Evolutionary conservation across 2,797 vertebrate species (phyloP).

Genomic region (Mormyrops attenuatus): DNA sequence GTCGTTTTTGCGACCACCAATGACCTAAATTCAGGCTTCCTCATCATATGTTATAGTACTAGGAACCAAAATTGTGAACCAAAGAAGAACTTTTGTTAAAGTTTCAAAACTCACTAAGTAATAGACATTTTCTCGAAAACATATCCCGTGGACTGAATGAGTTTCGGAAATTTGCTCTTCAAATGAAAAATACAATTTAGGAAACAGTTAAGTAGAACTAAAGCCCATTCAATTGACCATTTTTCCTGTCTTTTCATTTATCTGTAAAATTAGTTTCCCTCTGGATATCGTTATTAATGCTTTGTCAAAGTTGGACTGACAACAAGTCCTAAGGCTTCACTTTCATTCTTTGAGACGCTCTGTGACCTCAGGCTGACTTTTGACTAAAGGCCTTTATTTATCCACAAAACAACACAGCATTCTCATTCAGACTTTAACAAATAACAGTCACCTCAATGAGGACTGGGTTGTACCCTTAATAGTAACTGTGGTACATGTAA

Average conservation of each 20-base stretch:
- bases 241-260: background rate
- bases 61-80: background rate
- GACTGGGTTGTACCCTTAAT: background rate
- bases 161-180: background rate
- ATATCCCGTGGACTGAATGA: background rate
- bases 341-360: background rate
- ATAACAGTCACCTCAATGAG: background rate
- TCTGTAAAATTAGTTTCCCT: background rate
- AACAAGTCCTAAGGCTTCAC: background rate
- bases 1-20: background rate
- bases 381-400: background rate
- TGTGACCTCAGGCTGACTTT: background rate
- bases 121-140: background rate
- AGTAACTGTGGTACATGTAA: background rate
- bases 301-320: background rate
- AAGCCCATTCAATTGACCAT: background rate
- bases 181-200: background rate
- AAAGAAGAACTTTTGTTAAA: background rate
- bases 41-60: background rate
- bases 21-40: background rate
- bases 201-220: background rate
- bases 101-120: background rate
- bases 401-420: background rate
- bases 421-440: background rate
- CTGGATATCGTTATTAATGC: background rate